Conservation (phyloP, 23 tunicate species). For the Halocynthia roretzi region DNA sequence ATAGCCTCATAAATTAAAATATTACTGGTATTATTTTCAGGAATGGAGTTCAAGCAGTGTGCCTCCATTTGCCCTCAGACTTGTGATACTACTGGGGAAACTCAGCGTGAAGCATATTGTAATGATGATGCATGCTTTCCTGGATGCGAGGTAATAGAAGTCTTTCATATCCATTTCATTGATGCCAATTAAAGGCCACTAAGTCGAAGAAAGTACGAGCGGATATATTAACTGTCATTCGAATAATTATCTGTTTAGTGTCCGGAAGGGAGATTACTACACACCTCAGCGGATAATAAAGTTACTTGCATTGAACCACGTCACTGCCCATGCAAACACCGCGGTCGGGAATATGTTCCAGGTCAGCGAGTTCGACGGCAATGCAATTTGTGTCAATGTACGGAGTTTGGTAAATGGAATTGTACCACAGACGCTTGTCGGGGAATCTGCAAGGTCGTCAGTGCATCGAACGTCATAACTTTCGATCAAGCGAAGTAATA, state of each 20-base stretch:
- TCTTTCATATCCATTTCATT: not conserved
- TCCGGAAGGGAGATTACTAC: conserved; percentile 25
- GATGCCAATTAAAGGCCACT: not conserved
- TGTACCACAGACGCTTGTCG: conserved; percentile 48
- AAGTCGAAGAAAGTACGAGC: not conserved
- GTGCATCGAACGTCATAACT: conserved; percentile 43
- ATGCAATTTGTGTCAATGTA: conserved; percentile 59
- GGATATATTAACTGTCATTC: not conserved
- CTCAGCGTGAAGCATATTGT: not conserved
- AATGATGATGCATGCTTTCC: conserved; percentile 42
- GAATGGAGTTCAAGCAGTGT: conserved; percentile 48
- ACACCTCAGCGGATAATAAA: not conserved
- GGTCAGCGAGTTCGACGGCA: conserved; percentile 23
- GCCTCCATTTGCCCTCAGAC: conserved; percentile 42
- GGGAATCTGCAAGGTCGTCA: conserved; percentile 47
- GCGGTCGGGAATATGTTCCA: conserved; percentile 17
- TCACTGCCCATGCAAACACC: conserved; percentile 52
- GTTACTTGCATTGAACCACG: conserved; percentile 23
- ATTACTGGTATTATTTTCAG: conserved; percentile 4
- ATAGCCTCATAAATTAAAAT: too few relatives aligned
- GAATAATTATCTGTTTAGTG: conserved; percentile 17
- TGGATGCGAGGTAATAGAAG: conserved; percentile 50
- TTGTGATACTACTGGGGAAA: conserved; percentile 22
- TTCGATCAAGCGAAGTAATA: conserved; percentile 54
- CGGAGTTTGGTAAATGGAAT: conserved; percentile 34